Percentiles rank a stretch among this genome's conserved stretches.
These are phyloP conservation scores for Spodoptera picta DNA, from an alignment of 2,888 invertebrate genomes.

Conservation along the genomic window DNA sequence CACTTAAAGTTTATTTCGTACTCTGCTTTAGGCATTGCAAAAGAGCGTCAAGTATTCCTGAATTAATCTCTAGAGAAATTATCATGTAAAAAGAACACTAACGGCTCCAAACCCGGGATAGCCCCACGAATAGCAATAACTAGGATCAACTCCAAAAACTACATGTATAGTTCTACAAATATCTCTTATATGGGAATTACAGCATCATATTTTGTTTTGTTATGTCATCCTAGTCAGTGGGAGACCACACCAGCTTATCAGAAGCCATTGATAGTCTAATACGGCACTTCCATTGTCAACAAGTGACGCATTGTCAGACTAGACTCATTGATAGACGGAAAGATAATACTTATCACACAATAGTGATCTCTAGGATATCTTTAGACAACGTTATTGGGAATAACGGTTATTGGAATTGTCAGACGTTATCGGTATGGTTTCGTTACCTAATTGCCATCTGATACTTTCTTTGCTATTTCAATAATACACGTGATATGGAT, in stretches of 20 bases:
- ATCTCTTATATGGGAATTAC: too few relatives aligned
- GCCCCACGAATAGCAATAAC: too few relatives aligned
- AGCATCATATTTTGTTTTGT: constrained; percentile 6
- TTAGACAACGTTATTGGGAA: constrained; percentile 33
- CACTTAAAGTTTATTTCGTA: too few relatives aligned
- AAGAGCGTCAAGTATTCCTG: too few relatives aligned
- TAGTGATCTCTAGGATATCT: constrained; percentile 43
- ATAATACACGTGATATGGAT: constrained; percentile 8
- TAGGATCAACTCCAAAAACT: too few relatives aligned
- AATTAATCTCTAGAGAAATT: too few relatives aligned
- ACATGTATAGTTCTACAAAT: too few relatives aligned
- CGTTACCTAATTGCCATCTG: constrained; percentile 35
- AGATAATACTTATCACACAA: constrained; percentile 46
- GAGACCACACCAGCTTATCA: constrained; percentile 23
- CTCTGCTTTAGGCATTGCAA: too few relatives aligned
- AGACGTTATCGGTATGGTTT: constrained; percentile 16
- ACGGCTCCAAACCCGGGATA: too few relatives aligned
- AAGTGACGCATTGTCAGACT: constrained; percentile 49
- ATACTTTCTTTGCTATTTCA: constrained; percentile 30
- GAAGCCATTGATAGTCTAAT: constrained; percentile 46
- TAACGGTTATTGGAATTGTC: constrained; percentile 40
- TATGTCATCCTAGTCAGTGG: constrained; percentile 20
- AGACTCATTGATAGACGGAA: constrained; percentile 52
- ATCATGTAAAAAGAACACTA: too few relatives aligned
- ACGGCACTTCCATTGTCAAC: constrained; percentile 37